Percentiles rank a stretch among this genome's conserved stretches.
Evolutionary conservation across 2,797 vertebrate species (phyloP).

Genomic region (Esox lucius): DNA sequence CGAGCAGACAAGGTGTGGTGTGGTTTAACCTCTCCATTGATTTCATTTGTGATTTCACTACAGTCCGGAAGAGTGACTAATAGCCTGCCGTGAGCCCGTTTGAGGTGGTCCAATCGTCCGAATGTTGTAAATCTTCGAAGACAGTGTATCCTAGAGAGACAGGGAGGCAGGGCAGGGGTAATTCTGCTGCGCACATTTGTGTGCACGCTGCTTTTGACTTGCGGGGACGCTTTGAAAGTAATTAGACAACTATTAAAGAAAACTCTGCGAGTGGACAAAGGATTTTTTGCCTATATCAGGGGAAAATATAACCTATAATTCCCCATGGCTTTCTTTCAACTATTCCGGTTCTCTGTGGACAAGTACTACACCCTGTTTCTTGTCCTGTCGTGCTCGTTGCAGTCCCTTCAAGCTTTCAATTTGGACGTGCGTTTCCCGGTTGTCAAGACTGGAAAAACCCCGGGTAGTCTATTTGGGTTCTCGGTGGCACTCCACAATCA

Average conservation of each 20-base stretch:
- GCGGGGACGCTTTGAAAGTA: background rate
- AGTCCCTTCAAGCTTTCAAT: conserved; percentile 64
- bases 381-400: conserved; percentile 46
- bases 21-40: conserved; percentile 14
- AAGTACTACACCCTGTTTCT: conserved; percentile 23
- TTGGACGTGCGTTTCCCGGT: conserved; percentile 76
- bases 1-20: conserved; percentile 24
- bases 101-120: background rate
- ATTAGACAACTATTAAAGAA: background rate
- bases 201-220: background rate
- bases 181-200: background rate
- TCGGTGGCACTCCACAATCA: conserved; percentile 81
- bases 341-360: background rate
- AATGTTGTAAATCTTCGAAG: background rate
- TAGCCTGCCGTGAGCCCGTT: conserved; percentile 1
- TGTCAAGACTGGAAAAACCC: conserved; percentile 71
- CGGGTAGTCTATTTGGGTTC: conserved; percentile 75
- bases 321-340: conserved; percentile 2
- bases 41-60: conserved; percentile 20
- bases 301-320: background rate
- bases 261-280: background rate
- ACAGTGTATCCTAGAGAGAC: background rate
- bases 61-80: conserved; percentile 43
- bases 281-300: background rate
- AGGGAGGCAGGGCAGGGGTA: background rate